Percentiles rank a stretch among this genome's conserved stretches.
Evolutionary conservation across 2,797 vertebrate genomes (phyloP).

Genomic region (Taenioides sp.): DNA sequence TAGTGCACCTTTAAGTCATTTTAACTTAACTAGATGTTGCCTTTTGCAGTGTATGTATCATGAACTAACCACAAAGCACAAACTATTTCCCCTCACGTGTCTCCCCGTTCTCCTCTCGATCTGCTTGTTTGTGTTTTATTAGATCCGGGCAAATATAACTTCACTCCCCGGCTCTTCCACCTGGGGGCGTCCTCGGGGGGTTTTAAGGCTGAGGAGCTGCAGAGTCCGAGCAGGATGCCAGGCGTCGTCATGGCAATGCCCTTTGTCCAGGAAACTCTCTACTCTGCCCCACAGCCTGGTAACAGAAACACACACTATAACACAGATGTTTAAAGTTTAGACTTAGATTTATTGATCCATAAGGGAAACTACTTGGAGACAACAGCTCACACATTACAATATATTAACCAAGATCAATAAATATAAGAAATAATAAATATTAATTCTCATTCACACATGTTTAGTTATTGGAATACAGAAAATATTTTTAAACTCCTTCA

Average conservation of each 20-base stretch:
- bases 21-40: too few relatives aligned
- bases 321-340: background rate
- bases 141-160: conserved; percentile 83
- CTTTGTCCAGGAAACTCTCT: conserved; percentile 78
- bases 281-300: conserved; percentile 74
- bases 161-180: conserved; percentile 81
- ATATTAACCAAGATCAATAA: too few relatives aligned
- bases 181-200: conserved; percentile 70
- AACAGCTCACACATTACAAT: too few relatives aligned
- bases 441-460: too few relatives aligned
- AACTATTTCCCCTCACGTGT: background rate
- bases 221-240: conserved; percentile 59
- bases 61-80: background rate
- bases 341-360: too few relatives aligned
- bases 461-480: too few relatives aligned
- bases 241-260: conserved; percentile 76
- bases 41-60: too few relatives aligned
- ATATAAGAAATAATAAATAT: too few relatives aligned
- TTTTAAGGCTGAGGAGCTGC: conserved; percentile 72
- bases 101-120: background rate
- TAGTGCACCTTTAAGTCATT: too few relatives aligned
- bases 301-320: background rate
- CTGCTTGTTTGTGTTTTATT: conserved; percentile 7
- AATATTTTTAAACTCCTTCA: too few relatives aligned
- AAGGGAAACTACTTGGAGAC: too few relatives aligned